Base-by-base conservation (phyloP, 2,888 invertebrate species). In the Synergus gifuensis region DNA sequence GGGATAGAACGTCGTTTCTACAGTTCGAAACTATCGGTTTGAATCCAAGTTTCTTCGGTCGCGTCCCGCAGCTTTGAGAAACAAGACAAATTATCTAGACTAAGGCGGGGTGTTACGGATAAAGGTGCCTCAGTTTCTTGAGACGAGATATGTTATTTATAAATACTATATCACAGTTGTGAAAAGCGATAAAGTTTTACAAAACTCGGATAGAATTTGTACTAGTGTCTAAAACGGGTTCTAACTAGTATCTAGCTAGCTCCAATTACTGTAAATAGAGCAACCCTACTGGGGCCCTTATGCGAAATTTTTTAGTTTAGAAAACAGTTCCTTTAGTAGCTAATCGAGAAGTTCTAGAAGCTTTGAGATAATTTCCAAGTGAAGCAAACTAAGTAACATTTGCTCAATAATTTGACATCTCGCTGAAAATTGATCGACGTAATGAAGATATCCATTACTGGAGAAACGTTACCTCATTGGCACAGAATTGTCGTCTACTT, bases 1-100 rank as follows among this genome's bases (percentile, higher is more conserved):
- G 85, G 83, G 89, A 82, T 83, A 82, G 85, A 84, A 85, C 81
- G 86, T 89, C 87, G 86, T 87, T 86, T 87, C 83, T 83, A 85
- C 81, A 84, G 84, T 81, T 81, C 78, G 67, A 67, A 82, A 82
- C 86, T 86, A 86, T 86, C 87, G 85, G 80, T 86, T 83, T 81
- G 80, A 77, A 85, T 84, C 73, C 54, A 73, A 73, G 36, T 73
- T 73, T 54, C 36, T 12, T 73, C 1, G 28, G 36, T 40, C 54
- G 49, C 40, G 36, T 54, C 49, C 22, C 69, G 14, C 40, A 73
- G 73, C 73, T 40, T 73, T 73, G 36, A 54, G 73, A 73, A 73
- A 73, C 73, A 73, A 54, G 73, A 73, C 73, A 73, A 73, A 73
- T 73, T 73, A 73, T 73, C 54, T 54, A 36, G 36, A 40, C 49